phyloP scores from a whole-genome alignment of 2,888 invertebrate genomes.

The Eumacrocentrus americanus region DNA sequence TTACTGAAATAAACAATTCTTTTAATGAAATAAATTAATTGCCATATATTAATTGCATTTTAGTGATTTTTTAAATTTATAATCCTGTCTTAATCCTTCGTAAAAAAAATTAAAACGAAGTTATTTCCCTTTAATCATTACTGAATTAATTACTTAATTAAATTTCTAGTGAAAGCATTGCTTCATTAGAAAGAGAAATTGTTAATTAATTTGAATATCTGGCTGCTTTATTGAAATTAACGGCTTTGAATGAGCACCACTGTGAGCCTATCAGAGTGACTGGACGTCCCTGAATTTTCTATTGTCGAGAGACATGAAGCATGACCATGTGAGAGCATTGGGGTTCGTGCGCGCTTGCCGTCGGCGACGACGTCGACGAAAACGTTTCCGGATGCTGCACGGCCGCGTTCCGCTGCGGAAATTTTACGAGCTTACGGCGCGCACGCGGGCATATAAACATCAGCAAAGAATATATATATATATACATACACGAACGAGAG shows the following conservation, averaged over 20 bases:
- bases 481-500: conserved; percentile 4
- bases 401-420: conserved; percentile 30
- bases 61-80: no score
- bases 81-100: no score
- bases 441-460: conserved; percentile 2
- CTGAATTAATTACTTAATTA: no score
- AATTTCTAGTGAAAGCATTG: neutral
- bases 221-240: neutral
- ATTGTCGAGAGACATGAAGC: conserved; percentile 16
- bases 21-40: no score
- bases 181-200: neutral
- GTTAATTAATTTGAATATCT: neutral
- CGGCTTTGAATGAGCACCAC: conserved; percentile 14
- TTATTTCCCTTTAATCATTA: no score
- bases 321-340: conserved; percentile 8
- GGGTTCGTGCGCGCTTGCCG: neutral
- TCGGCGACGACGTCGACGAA: conserved; percentile 16
- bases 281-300: conserved; percentile 28
- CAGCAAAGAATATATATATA: neutral
- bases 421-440: conserved; percentile 32
- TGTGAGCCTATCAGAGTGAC: neutral
- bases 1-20: no score
- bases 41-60: neutral
- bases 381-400: conserved; percentile 31
- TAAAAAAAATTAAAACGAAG: no score